These are phyloP conservation scores for Meloe dianella DNA, from an alignment of 2,888 invertebrate species.

Conservation along the genomic window DNA sequence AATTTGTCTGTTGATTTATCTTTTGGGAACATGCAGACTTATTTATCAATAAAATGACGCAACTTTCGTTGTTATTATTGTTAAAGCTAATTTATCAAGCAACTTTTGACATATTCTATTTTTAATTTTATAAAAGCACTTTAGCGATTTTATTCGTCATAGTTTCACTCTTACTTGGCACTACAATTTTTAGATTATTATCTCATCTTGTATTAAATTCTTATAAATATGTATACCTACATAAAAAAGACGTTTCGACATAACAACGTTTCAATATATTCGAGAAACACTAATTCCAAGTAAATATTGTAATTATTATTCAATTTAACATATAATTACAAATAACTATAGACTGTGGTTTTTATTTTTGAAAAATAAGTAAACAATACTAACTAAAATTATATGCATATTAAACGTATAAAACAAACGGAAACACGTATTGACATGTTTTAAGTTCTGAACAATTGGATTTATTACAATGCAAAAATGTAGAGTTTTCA, in stretches of 20 bases:
- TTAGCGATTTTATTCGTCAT: background rate
- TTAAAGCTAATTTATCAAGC: too few relatives aligned
- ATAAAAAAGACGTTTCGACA: background rate
- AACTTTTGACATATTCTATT: too few relatives aligned
- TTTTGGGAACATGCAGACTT: too few relatives aligned
- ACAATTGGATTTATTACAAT: background rate
- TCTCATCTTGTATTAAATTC: background rate
- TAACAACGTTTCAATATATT: background rate
- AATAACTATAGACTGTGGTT: background rate
- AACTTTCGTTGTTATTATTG: too few relatives aligned
- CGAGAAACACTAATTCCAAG: background rate
- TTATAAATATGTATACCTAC: background rate
- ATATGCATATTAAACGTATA: conserved; percentile 1
- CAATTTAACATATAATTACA: background rate
- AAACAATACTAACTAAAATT: background rate
- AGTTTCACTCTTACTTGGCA: background rate
- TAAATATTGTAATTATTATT: background rate
- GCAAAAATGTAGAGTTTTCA: background rate
- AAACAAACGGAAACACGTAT: conserved; percentile 2
- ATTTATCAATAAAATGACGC: too few relatives aligned
- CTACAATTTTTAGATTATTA: background rate
- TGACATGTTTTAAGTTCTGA: background rate
- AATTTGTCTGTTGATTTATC: too few relatives aligned
- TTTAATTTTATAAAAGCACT: background rate
- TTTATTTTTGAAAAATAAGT: background rate